phyloP scores from a whole-genome alignment of 1,140 invertebrate species.

The Thaumatotibia leucotreta region DNA sequence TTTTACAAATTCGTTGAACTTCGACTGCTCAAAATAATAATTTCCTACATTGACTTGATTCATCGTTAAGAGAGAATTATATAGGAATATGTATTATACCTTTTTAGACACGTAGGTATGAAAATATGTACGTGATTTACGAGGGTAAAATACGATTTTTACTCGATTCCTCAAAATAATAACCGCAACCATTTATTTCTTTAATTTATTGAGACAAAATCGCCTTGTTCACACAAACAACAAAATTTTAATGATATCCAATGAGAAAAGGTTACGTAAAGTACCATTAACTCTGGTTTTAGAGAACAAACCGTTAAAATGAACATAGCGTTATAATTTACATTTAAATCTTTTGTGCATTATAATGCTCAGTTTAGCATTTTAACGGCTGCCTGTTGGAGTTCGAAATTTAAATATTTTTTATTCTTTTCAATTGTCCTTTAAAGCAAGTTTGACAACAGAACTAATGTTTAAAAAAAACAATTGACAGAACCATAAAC shows the following conservation, averaged over 20 bases:
- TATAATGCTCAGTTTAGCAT: not conserved
- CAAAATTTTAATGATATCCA: not conserved
- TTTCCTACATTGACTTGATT: too few species aligned
- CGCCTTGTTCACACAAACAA: not conserved
- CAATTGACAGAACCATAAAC: not conserved
- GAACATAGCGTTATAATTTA: not conserved
- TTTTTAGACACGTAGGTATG: too few species aligned
- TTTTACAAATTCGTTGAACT: too few species aligned
- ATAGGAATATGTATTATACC: too few species aligned
- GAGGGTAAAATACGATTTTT: too few species aligned
- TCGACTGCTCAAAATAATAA: too few species aligned
- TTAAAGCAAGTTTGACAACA: not conserved
- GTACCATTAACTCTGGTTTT: not conserved
- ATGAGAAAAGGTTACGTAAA: not conserved
- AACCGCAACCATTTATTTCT: too few species aligned
- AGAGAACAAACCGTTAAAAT: not conserved
- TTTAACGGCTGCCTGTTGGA: not conserved
- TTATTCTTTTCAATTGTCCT: not conserved
- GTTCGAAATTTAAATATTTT: not conserved
- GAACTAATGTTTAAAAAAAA: not conserved
- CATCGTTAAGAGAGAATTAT: too few species aligned
- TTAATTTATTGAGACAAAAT: too few species aligned
- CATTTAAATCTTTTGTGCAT: not conserved
- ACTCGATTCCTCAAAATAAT: too few species aligned
- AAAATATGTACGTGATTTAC: too few species aligned